phyloP scores from a whole-genome alignment of 2,797 vertebrate genomes.

The Myripristis jacobus region DNA sequence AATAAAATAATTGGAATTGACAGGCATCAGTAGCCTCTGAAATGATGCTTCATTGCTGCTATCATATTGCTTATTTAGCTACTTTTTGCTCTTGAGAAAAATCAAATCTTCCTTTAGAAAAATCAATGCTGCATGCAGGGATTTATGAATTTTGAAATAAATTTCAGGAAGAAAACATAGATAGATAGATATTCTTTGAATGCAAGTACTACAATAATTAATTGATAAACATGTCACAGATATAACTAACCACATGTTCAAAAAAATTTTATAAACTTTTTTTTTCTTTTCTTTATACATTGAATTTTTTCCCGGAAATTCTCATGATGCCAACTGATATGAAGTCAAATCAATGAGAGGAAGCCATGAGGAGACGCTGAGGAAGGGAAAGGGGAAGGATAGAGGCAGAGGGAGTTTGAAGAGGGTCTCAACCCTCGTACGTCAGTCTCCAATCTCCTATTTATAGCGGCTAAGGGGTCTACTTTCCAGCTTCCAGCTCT shows the following conservation, averaged over 20 bases:
- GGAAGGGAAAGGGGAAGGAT: not conserved
- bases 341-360: constrained; percentile 7
- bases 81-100: no score
- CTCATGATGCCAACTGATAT: not conserved
- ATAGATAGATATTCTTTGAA: constrained; percentile 8
- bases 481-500: constrained; percentile 35
- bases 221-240: not conserved
- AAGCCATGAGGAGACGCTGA: not conserved
- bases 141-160: not conserved
- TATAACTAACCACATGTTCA: not conserved
- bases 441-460: constrained; percentile 44
- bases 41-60: constrained; percentile 37
- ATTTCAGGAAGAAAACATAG: not conserved
- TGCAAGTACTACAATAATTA: not conserved
- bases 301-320: constrained; percentile 7
- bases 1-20: constrained; percentile 48
- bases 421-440: constrained; percentile 20
- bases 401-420: constrained; percentile 8
- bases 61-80: constrained; percentile 22
- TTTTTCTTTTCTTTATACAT: not conserved
- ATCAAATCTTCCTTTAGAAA: no score
- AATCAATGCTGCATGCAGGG: not conserved
- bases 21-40: constrained; percentile 47
- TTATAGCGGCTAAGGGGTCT: constrained; percentile 48
- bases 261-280: no score